Percentiles rank a stretch among this genome's conserved stretches.
Evolutionary conservation across 2,797 vertebrate species (phyloP).

Genomic region (Rhabdomys pumilio): DNA sequence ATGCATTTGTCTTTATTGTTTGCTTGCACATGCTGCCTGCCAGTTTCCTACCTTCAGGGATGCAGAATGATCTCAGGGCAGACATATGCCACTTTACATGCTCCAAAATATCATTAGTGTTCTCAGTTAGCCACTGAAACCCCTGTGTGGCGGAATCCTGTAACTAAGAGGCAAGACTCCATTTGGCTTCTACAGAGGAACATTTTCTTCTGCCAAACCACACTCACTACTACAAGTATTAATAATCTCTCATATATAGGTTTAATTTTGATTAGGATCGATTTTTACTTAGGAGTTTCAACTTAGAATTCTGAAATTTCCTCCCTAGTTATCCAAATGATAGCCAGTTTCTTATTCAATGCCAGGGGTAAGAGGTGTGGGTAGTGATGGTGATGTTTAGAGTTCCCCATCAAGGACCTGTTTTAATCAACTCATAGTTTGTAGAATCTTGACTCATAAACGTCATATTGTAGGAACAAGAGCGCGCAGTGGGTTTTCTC

Average conservation of each 20-base stretch:
- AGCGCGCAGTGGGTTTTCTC: background rate
- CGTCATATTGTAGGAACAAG: background rate
- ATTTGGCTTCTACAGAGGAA: constrained; percentile 66
- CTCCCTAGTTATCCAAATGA: constrained; percentile 13
- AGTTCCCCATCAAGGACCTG: background rate
- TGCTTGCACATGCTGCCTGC: constrained; percentile 86
- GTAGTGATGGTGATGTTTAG: no score
- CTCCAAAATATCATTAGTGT: constrained; percentile 15
- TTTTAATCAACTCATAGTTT: constrained; percentile 24
- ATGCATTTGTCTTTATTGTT: constrained; percentile 85
- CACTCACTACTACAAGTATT: background rate
- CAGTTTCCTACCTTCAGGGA: constrained; percentile 82
- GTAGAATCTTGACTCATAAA: background rate
- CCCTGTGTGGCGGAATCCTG: background rate
- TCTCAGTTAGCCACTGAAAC: constrained; percentile 59
- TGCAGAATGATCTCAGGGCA: constrained; percentile 79
- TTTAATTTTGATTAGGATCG: constrained; percentile 14
- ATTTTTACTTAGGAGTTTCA: constrained; percentile 55
- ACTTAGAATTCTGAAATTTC: constrained; percentile 53
- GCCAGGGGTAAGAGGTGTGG: background rate
- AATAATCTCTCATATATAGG: constrained; percentile 5
- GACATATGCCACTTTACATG: constrained; percentile 57
- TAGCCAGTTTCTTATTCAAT: constrained; percentile 48
- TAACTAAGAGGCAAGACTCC: constrained; percentile 54
- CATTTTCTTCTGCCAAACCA: constrained; percentile 56